Evolutionary conservation across 1,140 invertebrate genomes (phyloP).

Genomic region (Pseudomyrmex sp.): DNA sequence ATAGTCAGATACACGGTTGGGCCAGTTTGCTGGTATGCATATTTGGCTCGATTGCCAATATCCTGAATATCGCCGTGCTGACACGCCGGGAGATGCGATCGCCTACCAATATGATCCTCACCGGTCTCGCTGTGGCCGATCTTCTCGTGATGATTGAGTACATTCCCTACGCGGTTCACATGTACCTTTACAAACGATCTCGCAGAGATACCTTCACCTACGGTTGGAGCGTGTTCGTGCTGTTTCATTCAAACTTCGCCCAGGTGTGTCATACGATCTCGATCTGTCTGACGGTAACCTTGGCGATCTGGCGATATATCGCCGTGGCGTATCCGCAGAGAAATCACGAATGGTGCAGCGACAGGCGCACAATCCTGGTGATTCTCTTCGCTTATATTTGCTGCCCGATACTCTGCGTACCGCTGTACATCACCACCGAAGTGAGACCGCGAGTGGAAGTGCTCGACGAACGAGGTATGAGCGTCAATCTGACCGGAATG

Average conservation of each 20-base stretch:
- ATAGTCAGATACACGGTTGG: conserved; percentile 89
- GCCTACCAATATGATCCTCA: conserved; percentile 96
- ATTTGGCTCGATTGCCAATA: conserved; percentile 96
- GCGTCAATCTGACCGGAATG: conserved; percentile 61
- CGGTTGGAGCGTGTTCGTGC: conserved; percentile 92
- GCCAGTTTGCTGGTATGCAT: conserved; percentile 93
- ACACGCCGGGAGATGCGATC: conserved; percentile 96
- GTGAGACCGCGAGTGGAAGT: conserved; percentile 83
- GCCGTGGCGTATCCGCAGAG: conserved; percentile 93
- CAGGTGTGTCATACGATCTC: conserved; percentile 96
- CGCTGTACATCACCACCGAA: conserved; percentile 91
- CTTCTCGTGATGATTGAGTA: conserved; percentile 97
- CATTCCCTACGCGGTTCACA: conserved; percentile 94
- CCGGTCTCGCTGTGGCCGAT: conserved; percentile 96
- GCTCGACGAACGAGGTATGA: conserved; percentile 83
- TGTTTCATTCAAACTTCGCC: conserved; percentile 93
- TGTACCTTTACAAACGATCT: conserved; percentile 88
- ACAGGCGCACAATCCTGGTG: conserved; percentile 89
- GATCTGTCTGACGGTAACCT: conserved; percentile 95
- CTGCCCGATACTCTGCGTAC: conserved; percentile 94
- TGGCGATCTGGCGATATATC: conserved; percentile 97
- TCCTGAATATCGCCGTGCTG: conserved; percentile 97
- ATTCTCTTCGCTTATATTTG: conserved; percentile 93
- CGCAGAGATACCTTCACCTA: conserved; percentile 89
- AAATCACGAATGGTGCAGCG: conserved; percentile 92